Evolutionary conservation across 2,797 vertebrate genomes (phyloP), one percentile per base, ranked within the genome.

Genomic region (Podarcis siculus): DNA sequence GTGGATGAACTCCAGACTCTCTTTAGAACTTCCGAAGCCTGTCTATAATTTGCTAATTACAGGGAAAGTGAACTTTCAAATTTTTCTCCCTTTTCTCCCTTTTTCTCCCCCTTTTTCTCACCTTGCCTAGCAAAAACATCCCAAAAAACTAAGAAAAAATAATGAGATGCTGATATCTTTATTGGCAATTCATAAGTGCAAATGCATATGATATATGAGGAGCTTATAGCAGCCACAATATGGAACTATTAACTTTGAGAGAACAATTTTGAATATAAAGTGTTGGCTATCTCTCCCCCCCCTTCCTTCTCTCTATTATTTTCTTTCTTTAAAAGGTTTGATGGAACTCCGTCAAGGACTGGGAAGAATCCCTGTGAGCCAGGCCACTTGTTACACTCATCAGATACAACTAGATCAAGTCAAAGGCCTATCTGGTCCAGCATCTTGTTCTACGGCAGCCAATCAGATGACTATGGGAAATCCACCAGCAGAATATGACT

Each of bases 1-100:
- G 92, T 92, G 94, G 92, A 76, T 35, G 92, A 95, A 94, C 90
- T 69, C 92, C 90, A 87, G 91, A 87, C 93, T 94, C 83, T 85
- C 86, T 39, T 61, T 45, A 82, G 66, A 91, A 93, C 90, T 91
- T 66, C 10, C 69, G 82, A 90, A 92, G 91, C 86, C 93, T 92
- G 1, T 6, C 1, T 89, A 64, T 42, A 90, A 92, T 91, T 92
- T 92, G 92, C 92, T 95, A 94, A 94, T 95, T 95, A 92, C 0
- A 0, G 80, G 90, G 85, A 90, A 35, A 89, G 88, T 86, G 90
- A 94, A 92, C 91, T 93, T 91, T 89, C 64, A 3, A 1, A 55
- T n/a, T n/a, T n/a, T n/a, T n/a, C n/a, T n/a, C n/a, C n/a, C n/a
- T n/a, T n/a, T n/a, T n/a, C n/a, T n/a, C n/a, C n/a, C n/a, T n/a